phyloP scores from a whole-genome alignment of 1,140 invertebrate species.

The Neuroterus valhalla region DNA sequence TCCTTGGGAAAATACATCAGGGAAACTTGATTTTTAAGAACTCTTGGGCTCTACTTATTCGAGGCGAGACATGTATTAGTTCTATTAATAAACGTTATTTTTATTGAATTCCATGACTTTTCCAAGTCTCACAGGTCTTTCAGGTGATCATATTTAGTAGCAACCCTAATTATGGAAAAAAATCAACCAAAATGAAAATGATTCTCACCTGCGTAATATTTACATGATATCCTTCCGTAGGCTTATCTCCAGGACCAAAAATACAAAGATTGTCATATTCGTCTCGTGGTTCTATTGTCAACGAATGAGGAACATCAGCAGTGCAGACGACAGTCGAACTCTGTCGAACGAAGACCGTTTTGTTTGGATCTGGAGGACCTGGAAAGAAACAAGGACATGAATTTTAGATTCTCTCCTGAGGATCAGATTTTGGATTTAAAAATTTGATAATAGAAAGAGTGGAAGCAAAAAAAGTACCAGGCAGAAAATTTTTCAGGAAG shows the following conservation, averaged over 20 bases:
- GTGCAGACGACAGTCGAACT: conserved; percentile 91
- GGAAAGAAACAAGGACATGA: conserved; percentile 74
- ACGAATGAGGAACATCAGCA: conserved; percentile 83
- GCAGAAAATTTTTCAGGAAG: conserved; percentile 80
- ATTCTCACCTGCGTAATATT: conserved; percentile 69
- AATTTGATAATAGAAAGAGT: background rate
- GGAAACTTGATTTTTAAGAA: too few species aligned
- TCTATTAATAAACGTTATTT: too few species aligned
- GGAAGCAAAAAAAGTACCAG: conserved; percentile 71
- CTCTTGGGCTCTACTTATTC: too few species aligned
- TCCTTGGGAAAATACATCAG: too few species aligned
- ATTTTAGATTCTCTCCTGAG: too few species aligned
- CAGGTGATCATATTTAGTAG: too few species aligned
- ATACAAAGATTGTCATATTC: conserved; percentile 90
- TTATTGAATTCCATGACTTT: too few species aligned
- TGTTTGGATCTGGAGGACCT: conserved; percentile 88
- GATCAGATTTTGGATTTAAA: background rate
- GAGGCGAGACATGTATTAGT: too few species aligned
- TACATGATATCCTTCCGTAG: conserved; percentile 77
- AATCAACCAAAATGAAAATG: too few species aligned
- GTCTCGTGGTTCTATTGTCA: conserved; percentile 92
- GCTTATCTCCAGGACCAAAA: conserved; percentile 79
- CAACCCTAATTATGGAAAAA: too few species aligned
- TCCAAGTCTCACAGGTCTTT: too few species aligned
- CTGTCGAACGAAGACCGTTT: conserved; percentile 89